A percentile compares a stretch with the other conserved stretches of the same genome.
Evolutionary conservation across 1,140 invertebrate genomes (phyloP).

Genomic region (Wasmannia auropunctata): DNA sequence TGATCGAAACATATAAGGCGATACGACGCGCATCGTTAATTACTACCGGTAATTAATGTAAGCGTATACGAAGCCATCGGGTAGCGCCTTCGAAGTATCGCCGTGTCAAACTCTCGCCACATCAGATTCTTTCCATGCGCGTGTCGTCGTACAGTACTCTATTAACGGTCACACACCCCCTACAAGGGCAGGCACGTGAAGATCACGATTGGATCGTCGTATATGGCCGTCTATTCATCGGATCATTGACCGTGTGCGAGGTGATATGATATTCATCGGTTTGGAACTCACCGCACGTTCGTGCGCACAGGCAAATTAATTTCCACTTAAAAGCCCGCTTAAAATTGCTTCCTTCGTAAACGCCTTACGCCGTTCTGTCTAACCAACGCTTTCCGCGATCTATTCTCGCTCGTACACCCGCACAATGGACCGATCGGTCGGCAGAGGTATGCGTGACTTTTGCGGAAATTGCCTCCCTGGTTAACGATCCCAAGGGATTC

Average conservation of each 20-base stretch:
- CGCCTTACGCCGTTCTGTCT: background rate
- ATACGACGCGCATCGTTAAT: conserved; percentile 15
- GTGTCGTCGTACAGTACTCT: conserved; percentile 38
- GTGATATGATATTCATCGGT: conserved; percentile 70
- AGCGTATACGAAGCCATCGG: background rate
- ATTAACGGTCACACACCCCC: conserved; percentile 76
- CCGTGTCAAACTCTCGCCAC: background rate
- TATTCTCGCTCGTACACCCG: background rate
- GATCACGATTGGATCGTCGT: conserved; percentile 69
- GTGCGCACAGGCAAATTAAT: conserved; percentile 77
- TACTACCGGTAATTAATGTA: background rate
- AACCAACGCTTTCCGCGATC: background rate
- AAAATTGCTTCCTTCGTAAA: conserved; percentile 31
- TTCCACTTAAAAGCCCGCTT: conserved; percentile 62
- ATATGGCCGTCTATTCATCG: conserved; percentile 70
- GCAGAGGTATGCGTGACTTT: conserved; percentile 33
- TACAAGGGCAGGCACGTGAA: conserved; percentile 73
- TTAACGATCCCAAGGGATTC: conserved; percentile 22
- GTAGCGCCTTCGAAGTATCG: background rate
- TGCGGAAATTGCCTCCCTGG: conserved; percentile 45
- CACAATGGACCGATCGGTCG: background rate
- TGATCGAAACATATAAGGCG: background rate
- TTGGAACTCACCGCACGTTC: conserved; percentile 21
- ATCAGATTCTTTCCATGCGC: conserved; percentile 8
- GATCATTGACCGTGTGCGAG: conserved; percentile 77